These are phyloP conservation scores for Malurus cyaneus DNA, from an alignment of 2,113 vertebrate genomes.

Conservation along the genomic window DNA sequence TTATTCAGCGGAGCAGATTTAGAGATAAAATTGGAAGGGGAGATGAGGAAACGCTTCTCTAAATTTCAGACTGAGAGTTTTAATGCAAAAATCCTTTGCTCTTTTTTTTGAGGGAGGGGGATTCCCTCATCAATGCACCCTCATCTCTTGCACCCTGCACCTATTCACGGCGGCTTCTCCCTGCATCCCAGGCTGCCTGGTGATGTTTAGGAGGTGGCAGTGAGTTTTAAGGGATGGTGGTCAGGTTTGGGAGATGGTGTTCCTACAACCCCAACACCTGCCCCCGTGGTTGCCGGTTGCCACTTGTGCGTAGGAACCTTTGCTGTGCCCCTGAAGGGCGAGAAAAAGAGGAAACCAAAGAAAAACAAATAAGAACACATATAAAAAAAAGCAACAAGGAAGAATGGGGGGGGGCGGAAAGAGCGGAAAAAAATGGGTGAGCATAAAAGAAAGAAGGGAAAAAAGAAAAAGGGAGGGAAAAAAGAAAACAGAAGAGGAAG, in stretches of 20 bases:
- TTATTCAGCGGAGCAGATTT: background rate
- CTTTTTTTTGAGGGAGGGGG: rapidly evolving
- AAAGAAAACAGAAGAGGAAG: too few species aligned
- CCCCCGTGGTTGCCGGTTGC: rapidly evolving
- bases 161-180: background rate
- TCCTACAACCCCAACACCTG: background rate
- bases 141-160: background rate
- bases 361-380: background rate
- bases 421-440: background rate
- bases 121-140: background rate
- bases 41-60: background rate
- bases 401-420: background rate
- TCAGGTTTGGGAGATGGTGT: background rate
- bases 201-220: background rate
- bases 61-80: background rate
- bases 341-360: background rate
- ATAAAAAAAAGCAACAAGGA: background rate
- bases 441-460: background rate
- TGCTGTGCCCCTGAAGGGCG: too few species aligned
- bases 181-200: background rate
- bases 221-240: background rate
- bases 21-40: background rate
- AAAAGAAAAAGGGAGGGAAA: background rate
- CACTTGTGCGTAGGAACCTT: background rate
- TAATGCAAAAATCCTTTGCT: background rate